Evolutionary conservation across 1,140 invertebrate genomes (phyloP), one percentile per base, ranked within the genome.

Genomic region (Meloidogyne chitwoodi): DNA sequence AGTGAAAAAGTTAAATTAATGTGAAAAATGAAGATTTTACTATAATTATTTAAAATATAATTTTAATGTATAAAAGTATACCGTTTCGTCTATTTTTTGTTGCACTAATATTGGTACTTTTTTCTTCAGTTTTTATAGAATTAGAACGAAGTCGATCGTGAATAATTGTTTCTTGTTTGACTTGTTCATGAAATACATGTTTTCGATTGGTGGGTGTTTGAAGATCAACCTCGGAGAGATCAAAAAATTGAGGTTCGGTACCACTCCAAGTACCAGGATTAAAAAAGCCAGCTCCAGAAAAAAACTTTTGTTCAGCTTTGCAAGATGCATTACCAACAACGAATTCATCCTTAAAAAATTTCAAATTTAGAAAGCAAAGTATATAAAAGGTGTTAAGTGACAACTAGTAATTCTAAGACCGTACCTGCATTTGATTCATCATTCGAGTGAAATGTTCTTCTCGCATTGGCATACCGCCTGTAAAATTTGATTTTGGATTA

Each of bases 391-490:
- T n/a, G n/a, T n/a, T n/a, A n/a, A n/a, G n/a, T n/a, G n/a, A n/a
- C n/a, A n/a, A n/a, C n/a, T n/a, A n/a, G n/a, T 19, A 48, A 48
- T 19, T 48, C 6, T 56, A n/a, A 56, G 1, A 38, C 0, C 34
- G 0, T n/a, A 56, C 48, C 26, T 80, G 79, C 11, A 80, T 62
- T 67, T 80, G 79, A 19, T 81, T 68, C 16, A 71, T 80, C 38
- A 79, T 61, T 61, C 76, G 38, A 12, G 74, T 41, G 26, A 62
- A 74, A 44, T 82, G 81, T 63, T 82, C 76, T 26, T 78, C 38
- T 8, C 72, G 27, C 81, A 82, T 82, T 14, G 81, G 81, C 31
- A 56, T 38, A 14, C 82, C 82, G 16, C 82, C 82, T 31, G 62
- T 34, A 76, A 34, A 22, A 77, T 64, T 34, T 16, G 69, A 61